A percentile compares a stretch with the other conserved stretches of the same genome.
These are phyloP conservation scores for Campylomormyrus tamandua DNA, from an alignment of 2,113 vertebrate species.

Conservation along the genomic window DNA sequence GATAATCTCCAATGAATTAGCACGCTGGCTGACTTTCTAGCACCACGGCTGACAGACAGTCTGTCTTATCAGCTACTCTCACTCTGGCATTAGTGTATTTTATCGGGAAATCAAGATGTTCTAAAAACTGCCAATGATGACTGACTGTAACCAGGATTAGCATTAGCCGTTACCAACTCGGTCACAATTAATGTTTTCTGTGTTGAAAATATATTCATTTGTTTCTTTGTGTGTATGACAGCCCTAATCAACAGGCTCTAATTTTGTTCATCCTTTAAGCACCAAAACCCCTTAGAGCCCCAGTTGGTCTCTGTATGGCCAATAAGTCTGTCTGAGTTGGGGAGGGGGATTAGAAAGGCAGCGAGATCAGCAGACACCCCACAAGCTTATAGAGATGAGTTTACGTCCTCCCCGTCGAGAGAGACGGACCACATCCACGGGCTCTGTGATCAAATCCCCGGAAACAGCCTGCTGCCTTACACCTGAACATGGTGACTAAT, in stretches of 20 bases:
- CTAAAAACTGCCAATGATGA: not conserved
- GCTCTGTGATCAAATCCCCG: not conserved
- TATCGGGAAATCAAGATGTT: not conserved
- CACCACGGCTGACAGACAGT: not conserved
- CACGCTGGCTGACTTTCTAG: not conserved
- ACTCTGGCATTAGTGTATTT: not conserved
- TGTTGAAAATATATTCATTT: not conserved
- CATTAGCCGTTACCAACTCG: not conserved
- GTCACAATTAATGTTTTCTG: not conserved
- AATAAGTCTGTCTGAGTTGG: slow-evolving; percentile 25
- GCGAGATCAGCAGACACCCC: slow-evolving; percentile 19
- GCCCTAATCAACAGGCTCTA: slow-evolving; percentile 52
- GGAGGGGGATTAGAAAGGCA: slow-evolving; percentile 10
- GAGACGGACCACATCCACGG: not conserved
- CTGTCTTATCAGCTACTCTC: not conserved
- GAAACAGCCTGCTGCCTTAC: not conserved
- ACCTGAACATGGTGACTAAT: not conserved
- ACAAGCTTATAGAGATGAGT: slow-evolving; percentile 30
- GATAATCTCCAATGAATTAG: not conserved
- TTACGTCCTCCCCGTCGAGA: not conserved
- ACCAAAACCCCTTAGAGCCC: slow-evolving; percentile 64
- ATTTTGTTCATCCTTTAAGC: slow-evolving; percentile 76
- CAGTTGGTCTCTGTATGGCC: slow-evolving; percentile 53
- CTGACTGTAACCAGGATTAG: not conserved
- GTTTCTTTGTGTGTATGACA: not conserved